Evolutionary conservation across 2,797 vertebrate species (phyloP), one percentile per base, ranked within the genome.

Genomic region (Chelidonichthys spinosus): DNA sequence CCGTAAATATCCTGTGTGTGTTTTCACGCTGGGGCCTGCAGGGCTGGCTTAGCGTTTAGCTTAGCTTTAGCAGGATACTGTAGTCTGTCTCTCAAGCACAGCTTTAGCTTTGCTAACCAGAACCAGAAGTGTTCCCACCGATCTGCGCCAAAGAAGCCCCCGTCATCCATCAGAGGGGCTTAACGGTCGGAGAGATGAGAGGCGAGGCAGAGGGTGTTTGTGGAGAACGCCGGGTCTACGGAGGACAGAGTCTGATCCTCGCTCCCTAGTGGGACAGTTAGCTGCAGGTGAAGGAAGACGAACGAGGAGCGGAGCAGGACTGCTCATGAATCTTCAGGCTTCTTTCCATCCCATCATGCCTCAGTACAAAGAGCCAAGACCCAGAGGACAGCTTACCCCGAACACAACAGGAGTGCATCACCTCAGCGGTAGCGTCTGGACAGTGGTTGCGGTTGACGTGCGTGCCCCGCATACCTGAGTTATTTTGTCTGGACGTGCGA

Each of bases 81-180:
- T 54, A 78, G 78, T 87, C 82, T 75, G 80, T 86, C 89, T 92
- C 85, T 87, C 86, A 86, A 80, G 81, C 79, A 39, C 75, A 79
- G 91, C 86, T 89, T 89, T 89, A 89, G 84, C 83, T 77, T 25
- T 74, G 75, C 79, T 96, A 97, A 97, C 92, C 93, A 95, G 94
- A 96, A 96, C 94, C 96, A 96, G 95, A 96, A 93, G 89, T 50
- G 88, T 95, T 96, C 94, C 95, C 94, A 95, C 11, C 86, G 78
- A 88, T 86, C 86, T 85, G 82, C 82, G 93, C 95, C 94, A 95
- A 92, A 85, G 82, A 81, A 78, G 84, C 88, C 82, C 86, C 90
- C 81, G 86, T 93, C 91, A 95, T 96, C 95, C 93, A 95, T 96
- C 95, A 95, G 89, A 84, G 74, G 83, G 83, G 89, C 85, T 92